A percentile compares a stretch with the other conserved stretches of the same genome.
These are phyloP conservation scores for Sitodiplosis mosellana DNA, from an alignment of 1,140 invertebrate genomes.

Conservation along the genomic window DNA sequence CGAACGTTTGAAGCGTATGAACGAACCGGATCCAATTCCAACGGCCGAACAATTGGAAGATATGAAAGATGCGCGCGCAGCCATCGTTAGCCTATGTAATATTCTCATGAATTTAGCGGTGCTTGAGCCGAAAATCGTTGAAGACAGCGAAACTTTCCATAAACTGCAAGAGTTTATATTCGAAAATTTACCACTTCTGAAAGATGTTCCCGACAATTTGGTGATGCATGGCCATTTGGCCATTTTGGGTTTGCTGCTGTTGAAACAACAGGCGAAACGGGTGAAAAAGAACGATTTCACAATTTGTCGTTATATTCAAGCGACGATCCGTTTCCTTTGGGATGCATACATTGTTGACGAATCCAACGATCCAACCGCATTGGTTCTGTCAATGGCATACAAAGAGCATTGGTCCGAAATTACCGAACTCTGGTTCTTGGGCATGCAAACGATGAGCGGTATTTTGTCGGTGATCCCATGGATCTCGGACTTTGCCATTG, in stretches of 20 bases:
- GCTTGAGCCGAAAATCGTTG: slow-evolving; percentile 61
- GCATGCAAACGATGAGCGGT: slow-evolving; percentile 76
- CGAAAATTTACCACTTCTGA: slow-evolving; percentile 65
- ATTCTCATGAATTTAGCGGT: slow-evolving; percentile 86
- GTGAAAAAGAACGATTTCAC: slow-evolving; percentile 74
- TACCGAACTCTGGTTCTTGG: slow-evolving; percentile 80
- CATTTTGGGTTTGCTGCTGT: slow-evolving; percentile 59
- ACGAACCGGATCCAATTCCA: slow-evolving; percentile 51
- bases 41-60: slow-evolving; percentile 52
- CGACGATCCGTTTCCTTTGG: slow-evolving; percentile 77
- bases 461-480: slow-evolving; percentile 64
- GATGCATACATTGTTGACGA: slow-evolving; percentile 80
- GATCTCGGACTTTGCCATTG: slow-evolving; percentile 77
- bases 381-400: slow-evolving; percentile 70
- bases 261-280: slow-evolving; percentile 64
- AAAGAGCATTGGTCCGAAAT: slow-evolving; percentile 75
- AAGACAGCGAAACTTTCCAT: slow-evolving; percentile 54
- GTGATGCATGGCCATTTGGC: slow-evolving; percentile 69
- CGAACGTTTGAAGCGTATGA: slow-evolving; percentile 50
- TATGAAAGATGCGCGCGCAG: slow-evolving; percentile 61
- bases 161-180: slow-evolving; percentile 71
- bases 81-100: slow-evolving; percentile 75
- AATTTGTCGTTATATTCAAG: slow-evolving; percentile 70
- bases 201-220: slow-evolving; percentile 64
- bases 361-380: slow-evolving; percentile 54